A percentile compares a stretch with the other conserved stretches of the same genome.
phyloP scores from a whole-genome alignment of 2,113 vertebrate genomes.

The Ailuropoda melanoleuca region DNA sequence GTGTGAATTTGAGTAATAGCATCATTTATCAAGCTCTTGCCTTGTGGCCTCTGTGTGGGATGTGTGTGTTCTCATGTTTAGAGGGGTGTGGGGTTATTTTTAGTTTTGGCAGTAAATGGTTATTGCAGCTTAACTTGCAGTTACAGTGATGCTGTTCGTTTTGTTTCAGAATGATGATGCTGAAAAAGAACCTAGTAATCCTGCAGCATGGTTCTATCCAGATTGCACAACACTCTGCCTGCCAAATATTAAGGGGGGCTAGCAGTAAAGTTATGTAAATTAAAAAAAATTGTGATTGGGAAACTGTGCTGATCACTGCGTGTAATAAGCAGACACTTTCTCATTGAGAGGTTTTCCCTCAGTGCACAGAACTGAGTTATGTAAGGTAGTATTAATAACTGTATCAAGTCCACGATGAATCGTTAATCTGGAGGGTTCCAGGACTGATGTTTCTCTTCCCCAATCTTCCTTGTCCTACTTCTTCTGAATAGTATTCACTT shows the following conservation, averaged over 20 bases:
- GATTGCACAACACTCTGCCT: background rate
- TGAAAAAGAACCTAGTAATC: background rate
- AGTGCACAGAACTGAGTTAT: background rate
- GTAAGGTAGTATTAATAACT: background rate
- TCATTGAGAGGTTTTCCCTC: background rate
- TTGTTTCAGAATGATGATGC: background rate
- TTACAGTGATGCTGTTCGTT: background rate
- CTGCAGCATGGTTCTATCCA: background rate
- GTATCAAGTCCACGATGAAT: background rate
- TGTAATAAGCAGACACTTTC: background rate
- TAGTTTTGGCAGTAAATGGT: background rate
- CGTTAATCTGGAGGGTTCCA: background rate
- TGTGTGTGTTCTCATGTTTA: background rate
- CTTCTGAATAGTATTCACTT: constrained; percentile 11
- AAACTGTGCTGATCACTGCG: background rate
- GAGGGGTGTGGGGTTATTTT: background rate
- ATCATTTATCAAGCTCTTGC: background rate
- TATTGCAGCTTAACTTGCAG: constrained; percentile 2
- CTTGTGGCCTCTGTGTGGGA: background rate
- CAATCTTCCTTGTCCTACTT: background rate
- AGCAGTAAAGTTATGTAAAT: constrained; percentile 11
- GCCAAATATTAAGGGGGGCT: background rate
- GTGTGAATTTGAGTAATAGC: background rate
- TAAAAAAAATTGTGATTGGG: background rate
- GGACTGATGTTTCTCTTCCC: background rate